A percentile compares a stretch with the other conserved stretches of the same genome.
phyloP scores from a whole-genome alignment of 2,113 vertebrate species.

The Tapirus terrestris region DNA sequence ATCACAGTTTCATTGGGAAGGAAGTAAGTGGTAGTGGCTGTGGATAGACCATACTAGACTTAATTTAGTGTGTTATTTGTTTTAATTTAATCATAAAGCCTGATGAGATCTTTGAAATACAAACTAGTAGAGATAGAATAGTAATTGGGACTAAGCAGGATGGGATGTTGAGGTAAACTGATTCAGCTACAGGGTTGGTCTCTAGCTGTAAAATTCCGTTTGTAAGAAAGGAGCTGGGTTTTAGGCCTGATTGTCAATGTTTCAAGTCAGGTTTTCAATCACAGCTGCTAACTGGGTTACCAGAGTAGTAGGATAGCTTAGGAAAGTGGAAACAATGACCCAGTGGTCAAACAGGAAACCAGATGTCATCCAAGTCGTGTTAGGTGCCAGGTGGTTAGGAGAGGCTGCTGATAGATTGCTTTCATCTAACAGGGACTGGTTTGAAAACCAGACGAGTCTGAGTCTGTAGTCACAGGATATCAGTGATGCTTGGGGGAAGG shows the following conservation, averaged over 20 bases:
- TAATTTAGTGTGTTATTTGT: neutral
- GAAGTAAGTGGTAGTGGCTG: neutral
- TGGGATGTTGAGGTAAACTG: neutral
- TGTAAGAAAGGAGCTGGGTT: neutral
- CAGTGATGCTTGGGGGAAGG: neutral
- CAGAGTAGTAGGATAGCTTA: neutral
- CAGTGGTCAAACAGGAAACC: neutral
- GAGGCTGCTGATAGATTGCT: neutral
- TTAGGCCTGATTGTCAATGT: neutral
- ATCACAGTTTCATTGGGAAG: neutral
- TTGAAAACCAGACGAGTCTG: neutral
- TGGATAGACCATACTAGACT: neutral
- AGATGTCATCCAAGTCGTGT: neutral
- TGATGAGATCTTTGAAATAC: neutral
- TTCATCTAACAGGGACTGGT: neutral
- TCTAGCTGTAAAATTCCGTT: neutral
- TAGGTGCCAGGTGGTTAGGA: neutral
- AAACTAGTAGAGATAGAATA: neutral
- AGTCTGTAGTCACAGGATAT: neutral
- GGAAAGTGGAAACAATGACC: neutral
- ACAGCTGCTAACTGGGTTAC: neutral
- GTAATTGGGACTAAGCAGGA: neutral
- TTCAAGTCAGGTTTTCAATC: constrained; percentile 23
- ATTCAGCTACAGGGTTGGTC: neutral
- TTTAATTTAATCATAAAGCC: neutral